Percentiles rank a stretch among this genome's conserved stretches.
These are phyloP conservation scores for Solen grandis DNA, from an alignment of 1,140 invertebrate species.

Conservation along the genomic window DNA sequence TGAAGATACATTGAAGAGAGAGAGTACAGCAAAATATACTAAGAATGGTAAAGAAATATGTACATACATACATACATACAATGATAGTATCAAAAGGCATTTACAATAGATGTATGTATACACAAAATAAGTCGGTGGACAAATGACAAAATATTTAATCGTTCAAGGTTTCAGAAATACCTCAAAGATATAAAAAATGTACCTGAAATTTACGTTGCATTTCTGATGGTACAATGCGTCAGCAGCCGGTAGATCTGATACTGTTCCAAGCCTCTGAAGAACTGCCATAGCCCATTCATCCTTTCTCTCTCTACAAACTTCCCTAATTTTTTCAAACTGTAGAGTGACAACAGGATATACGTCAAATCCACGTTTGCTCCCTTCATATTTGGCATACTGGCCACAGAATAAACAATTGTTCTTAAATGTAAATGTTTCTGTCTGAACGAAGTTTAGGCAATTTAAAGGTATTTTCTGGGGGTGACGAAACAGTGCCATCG, in stretches of 20 bases:
- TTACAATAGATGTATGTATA: too few relatives aligned
- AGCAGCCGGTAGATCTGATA: constrained; percentile 6
- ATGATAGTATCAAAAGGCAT: too few relatives aligned
- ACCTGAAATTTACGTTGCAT: constrained; percentile 39
- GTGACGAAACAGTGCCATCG: too few relatives aligned
- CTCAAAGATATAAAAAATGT: constrained; percentile 1
- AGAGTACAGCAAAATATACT: too few relatives aligned
- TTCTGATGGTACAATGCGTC: constrained; percentile 31
- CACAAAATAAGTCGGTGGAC: too few relatives aligned
- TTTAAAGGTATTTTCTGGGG: too few relatives aligned
- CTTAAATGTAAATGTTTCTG: constrained; percentile 9
- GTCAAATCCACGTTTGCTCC: not conserved
- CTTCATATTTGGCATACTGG: not conserved
- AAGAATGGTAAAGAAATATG: too few relatives aligned
- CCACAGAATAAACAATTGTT: constrained; percentile 25
- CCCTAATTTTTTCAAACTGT: constrained; percentile 19
- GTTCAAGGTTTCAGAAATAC: too few relatives aligned
- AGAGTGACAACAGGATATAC: constrained; percentile 16
- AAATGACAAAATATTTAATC: too few relatives aligned
- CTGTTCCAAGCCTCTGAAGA: not conserved
- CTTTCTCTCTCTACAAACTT: not conserved
- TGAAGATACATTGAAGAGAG: not conserved
- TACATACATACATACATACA: too few relatives aligned
- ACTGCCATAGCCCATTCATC: constrained; percentile 25
- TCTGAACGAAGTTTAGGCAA: too few relatives aligned